Evolutionary conservation across 2,888 invertebrate species (phyloP).

Genomic region (Drosophila rubida): DNA sequence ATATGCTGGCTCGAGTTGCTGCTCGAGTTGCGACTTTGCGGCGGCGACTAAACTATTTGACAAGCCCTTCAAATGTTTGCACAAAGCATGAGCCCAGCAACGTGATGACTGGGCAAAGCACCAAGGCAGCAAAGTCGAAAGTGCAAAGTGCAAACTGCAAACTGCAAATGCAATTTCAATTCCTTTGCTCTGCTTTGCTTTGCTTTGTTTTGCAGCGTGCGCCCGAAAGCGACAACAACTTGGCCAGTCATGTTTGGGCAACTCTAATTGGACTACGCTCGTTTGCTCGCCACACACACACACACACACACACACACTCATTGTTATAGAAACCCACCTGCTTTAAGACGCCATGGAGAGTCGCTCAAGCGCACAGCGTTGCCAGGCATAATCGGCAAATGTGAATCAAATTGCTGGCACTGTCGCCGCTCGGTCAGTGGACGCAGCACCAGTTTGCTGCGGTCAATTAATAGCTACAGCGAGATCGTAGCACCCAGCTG

Average conservation of each 20-base stretch:
- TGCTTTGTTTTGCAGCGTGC: not conserved
- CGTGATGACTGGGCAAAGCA: not conserved
- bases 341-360: too few relatives aligned
- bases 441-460: not conserved
- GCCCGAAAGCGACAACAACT: constrained; percentile 8
- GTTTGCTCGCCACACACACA: too few relatives aligned
- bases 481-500: not conserved
- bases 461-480: not conserved
- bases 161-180: constrained; percentile 29
- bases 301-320: too few relatives aligned
- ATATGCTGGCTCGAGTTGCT: not conserved
- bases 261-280: constrained; percentile 10
- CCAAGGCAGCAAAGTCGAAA: not conserved
- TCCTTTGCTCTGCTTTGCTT: too few relatives aligned
- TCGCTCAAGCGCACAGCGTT: not conserved
- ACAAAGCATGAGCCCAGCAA: not conserved
- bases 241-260: constrained; percentile 4
- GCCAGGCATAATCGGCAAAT: not conserved
- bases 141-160: not conserved
- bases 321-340: too few relatives aligned
- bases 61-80: constrained; percentile 15
- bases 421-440: not conserved
- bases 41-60: constrained; percentile 31
- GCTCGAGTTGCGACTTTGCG: constrained; percentile 25
- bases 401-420: not conserved